phyloP scores from a whole-genome alignment of 1,140 invertebrate genomes.

The Gryon sp. region DNA sequence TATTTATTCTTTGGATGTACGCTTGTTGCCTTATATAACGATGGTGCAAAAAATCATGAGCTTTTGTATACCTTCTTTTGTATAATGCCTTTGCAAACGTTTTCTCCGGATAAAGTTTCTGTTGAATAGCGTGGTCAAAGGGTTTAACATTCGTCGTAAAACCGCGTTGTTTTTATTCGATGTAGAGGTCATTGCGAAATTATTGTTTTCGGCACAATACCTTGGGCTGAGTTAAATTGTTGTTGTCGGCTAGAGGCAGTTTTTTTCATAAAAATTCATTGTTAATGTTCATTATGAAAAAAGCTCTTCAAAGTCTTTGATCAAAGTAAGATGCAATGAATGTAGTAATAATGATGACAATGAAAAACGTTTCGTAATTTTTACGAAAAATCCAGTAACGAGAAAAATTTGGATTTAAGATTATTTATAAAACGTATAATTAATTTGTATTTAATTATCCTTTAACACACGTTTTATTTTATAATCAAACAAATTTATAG shows the following conservation, averaged over 20 bases:
- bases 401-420: too few species aligned
- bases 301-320: too few species aligned
- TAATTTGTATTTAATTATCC: too few species aligned
- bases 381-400: too few species aligned
- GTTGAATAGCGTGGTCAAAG: conserved; percentile 20
- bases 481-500: too few species aligned
- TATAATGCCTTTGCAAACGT: conserved; percentile 38
- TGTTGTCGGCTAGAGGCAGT: background rate
- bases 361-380: conserved; percentile 2
- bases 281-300: too few species aligned
- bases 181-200: conserved; percentile 26
- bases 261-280: conserved; percentile 18
- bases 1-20: conserved; percentile 18
- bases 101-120: conserved; percentile 25
- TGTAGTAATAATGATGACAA: background rate
- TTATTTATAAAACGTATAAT: too few species aligned
- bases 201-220: conserved; percentile 15
- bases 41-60: conserved; percentile 31
- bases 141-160: conserved; percentile 27
- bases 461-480: too few species aligned
- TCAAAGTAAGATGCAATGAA: background rate
- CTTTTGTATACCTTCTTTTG: conserved; percentile 46
- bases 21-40: conserved; percentile 16
- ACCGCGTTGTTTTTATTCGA: conserved; percentile 25
- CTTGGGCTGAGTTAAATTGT: conserved; percentile 13